These are phyloP conservation scores for Diuraphis noxia DNA, from an alignment of 1,140 invertebrate genomes.

Conservation along the genomic window DNA sequence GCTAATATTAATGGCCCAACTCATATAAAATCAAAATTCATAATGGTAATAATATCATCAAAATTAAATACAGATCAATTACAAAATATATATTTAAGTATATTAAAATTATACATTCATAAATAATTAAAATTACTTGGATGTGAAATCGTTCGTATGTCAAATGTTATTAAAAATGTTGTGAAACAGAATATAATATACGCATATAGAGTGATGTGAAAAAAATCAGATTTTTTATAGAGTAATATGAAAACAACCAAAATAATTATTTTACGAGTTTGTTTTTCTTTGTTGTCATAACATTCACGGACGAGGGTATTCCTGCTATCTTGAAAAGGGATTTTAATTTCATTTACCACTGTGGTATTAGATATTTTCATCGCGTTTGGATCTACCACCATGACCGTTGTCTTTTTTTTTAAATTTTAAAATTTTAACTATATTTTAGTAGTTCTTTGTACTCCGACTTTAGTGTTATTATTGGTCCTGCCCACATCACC, in stretches of 20 bases:
- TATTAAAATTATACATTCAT: neutral
- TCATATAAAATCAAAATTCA: neutral
- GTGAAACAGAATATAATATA: neutral
- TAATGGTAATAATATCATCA: neutral
- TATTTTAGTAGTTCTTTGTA: neutral
- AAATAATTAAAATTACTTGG: neutral
- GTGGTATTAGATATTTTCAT: neutral
- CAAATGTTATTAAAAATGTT: neutral
- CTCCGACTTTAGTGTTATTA: neutral
- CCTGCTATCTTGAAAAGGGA: neutral
- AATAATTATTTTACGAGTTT: neutral
- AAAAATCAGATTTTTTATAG: neutral
- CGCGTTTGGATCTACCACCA: neutral
- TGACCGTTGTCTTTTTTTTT: neutral
- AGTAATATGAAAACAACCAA: neutral
- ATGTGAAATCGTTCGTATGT: neutral
- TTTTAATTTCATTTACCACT: neutral
- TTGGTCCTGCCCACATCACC: neutral
- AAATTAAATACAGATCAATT: neutral
- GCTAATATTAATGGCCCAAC: neutral
- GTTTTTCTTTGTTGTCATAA: conserved; percentile 24
- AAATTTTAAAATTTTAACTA: neutral
- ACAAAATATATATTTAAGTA: neutral
- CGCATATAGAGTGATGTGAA: neutral
- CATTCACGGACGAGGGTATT: neutral